Evolutionary conservation across 2,797 vertebrate species (phyloP), one percentile per base, ranked within the genome.

Genomic region (Centropyge bicolor): DNA sequence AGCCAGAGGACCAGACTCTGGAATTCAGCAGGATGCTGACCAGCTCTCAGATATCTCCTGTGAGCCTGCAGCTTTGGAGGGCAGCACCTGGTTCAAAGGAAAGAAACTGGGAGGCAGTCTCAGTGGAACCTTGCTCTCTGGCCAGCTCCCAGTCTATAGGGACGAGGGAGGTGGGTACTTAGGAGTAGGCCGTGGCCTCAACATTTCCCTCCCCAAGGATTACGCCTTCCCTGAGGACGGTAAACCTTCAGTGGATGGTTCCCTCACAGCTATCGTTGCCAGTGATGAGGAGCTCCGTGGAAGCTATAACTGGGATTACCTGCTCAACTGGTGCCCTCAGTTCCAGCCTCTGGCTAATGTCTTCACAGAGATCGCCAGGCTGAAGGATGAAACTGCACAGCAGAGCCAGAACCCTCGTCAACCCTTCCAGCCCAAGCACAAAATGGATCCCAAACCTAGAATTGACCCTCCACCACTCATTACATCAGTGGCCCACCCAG

Each of bases 241-340:
- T 55, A 99, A 99, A 89, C 98, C 98, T 17, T 95, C 95, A 0
- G 96, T 98, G 75, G 97, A 97, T 43, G 98, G 98, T 56, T 98
- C 98, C 0, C 96, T 99, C 82, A 99, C 98, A 0, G 98, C 98
- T 71, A 99, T 99, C 0, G 98, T 99, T 78, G 98, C 98, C 62
- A 97, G 98, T 0, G 98, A 99, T 0, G 98, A 99, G 89, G 98
- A 99, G 94, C 96, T 99, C 27, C 96, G 98, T 0, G 98, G 98
- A 80, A 99, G 98, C 95, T 99, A 99, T 89, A 99, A 99, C 94
- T 99, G 98, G 98, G 98, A 99, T 92, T 99, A 99, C 84, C 95
- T 99, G 74, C 96, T 99, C 72, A 99, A 99, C 93, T 99, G 98
- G 98, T 99, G 98, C 87, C 98, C 98, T 64, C 98, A 98, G 94